Evolutionary conservation across 2,113 vertebrate genomes (phyloP).

Genomic region (Leptobrachium ailaonicum): DNA sequence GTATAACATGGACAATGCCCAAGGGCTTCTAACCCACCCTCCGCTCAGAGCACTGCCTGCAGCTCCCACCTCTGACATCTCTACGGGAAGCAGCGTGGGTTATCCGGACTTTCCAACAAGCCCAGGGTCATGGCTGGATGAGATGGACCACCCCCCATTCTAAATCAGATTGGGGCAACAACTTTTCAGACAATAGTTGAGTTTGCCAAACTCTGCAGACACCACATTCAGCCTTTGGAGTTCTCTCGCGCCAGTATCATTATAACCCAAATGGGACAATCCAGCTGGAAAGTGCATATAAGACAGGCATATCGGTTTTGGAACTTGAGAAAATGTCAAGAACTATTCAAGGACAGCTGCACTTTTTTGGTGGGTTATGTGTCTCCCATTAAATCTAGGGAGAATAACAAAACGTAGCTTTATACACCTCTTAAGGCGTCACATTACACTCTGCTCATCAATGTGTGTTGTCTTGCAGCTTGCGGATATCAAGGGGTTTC

Average conservation of each 20-base stretch:
- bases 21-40: constrained; percentile 78
- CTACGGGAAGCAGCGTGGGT: constrained; percentile 96
- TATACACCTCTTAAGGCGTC: constrained; percentile 19
- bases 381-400: constrained; percentile 44
- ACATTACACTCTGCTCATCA: constrained; percentile 21
- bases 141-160: constrained; percentile 98
- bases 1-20: constrained; percentile 85
- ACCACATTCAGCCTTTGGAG: constrained; percentile 40
- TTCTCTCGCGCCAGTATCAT: constrained; percentile 7
- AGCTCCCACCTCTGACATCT: constrained; percentile 94
- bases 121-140: constrained; percentile 97
- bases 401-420: not conserved
- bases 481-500: constrained; percentile 19
- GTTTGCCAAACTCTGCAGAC: constrained; percentile 48
- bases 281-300: not conserved
- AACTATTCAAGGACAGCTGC: constrained; percentile 33
- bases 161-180: constrained; percentile 61
- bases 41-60: constrained; percentile 90
- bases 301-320: not conserved
- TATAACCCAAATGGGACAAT: constrained; percentile 25
- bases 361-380: constrained; percentile 30
- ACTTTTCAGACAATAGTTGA: constrained; percentile 21
- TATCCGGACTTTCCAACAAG: constrained; percentile 98
- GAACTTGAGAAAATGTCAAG: constrained; percentile 17
- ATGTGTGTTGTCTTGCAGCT: constrained; percentile 16